These are phyloP conservation scores for Alces alces DNA, from an alignment of 2,113 vertebrate species.

Conservation along the genomic window DNA sequence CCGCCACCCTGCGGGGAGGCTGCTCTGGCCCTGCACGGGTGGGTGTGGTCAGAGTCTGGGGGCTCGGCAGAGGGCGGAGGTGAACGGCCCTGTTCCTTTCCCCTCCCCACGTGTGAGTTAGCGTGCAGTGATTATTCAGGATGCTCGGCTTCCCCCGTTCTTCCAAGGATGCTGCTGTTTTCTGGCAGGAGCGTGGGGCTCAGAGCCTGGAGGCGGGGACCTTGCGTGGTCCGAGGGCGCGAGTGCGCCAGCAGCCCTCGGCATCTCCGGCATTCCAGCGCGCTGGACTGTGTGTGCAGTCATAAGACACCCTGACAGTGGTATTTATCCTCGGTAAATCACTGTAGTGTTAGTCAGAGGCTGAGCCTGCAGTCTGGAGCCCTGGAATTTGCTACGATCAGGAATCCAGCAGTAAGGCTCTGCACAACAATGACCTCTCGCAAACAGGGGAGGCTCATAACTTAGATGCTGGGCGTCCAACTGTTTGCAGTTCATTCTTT, in stretches of 20 bases:
- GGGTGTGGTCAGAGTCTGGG: slow-evolving; percentile 40
- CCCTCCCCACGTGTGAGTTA: background rate
- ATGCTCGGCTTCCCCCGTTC: slow-evolving; percentile 30
- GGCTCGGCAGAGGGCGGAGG: background rate
- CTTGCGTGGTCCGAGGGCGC: slow-evolving; percentile 68
- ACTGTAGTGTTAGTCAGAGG: slow-evolving; percentile 82
- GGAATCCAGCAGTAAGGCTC: slow-evolving; percentile 78
- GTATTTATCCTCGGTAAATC: slow-evolving; percentile 87
- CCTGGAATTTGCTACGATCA: slow-evolving; percentile 81
- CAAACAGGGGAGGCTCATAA: slow-evolving; percentile 17
- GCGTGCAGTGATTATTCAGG: background rate
- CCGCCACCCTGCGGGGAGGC: slow-evolving; percentile 39
- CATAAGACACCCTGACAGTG: slow-evolving; percentile 85
- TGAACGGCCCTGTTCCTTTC: background rate
- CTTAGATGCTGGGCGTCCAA: background rate
- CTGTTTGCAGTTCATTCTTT: slow-evolving; percentile 42
- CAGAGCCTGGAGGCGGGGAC: slow-evolving; percentile 75
- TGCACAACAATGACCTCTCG: slow-evolving; percentile 75
- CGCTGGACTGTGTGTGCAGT: slow-evolving; percentile 77
- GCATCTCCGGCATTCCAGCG: slow-evolving; percentile 82
- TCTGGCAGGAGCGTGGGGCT: slow-evolving; percentile 67
- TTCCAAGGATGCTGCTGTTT: slow-evolving; percentile 58
- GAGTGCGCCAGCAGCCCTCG: slow-evolving; percentile 52
- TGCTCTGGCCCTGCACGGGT: slow-evolving; percentile 47
- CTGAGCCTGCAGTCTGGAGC: slow-evolving; percentile 79